phyloP scores from a whole-genome alignment of 2,888 invertebrate genomes.

The Sipha maydis region DNA sequence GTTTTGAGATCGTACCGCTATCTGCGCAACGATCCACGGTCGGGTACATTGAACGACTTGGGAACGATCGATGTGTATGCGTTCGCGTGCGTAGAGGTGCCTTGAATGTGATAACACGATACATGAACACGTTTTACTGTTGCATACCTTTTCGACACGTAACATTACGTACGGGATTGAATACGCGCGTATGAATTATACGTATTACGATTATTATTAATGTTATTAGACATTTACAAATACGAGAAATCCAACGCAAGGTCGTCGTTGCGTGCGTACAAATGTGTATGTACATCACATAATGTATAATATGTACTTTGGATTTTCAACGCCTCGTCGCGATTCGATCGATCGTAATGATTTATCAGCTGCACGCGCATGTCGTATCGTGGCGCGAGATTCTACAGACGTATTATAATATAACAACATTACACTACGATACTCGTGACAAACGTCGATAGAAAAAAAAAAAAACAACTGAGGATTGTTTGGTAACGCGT shows the following conservation, averaged over 20 bases:
- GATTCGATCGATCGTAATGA: constrained; percentile 2
- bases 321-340: background rate
- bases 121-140: background rate
- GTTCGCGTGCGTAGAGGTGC: background rate
- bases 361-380: background rate
- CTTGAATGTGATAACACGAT: background rate
- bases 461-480: no score
- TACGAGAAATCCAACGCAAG: constrained; percentile 35
- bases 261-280: background rate
- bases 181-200: no score
- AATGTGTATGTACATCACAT: background rate
- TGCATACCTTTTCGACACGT: no score
- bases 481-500: background rate
- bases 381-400: background rate
- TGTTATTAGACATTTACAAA: constrained; percentile 13
- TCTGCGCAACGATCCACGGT: background rate
- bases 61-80: background rate
- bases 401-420: background rate
- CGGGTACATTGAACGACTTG: background rate
- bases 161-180: no score
- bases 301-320: background rate
- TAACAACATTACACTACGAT: background rate
- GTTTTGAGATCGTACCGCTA: background rate
- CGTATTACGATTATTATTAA: no score
- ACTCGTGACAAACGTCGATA: background rate